Base-by-base conservation (phyloP, 2,888 invertebrate genomes). In the Netelia melanura region DNA sequence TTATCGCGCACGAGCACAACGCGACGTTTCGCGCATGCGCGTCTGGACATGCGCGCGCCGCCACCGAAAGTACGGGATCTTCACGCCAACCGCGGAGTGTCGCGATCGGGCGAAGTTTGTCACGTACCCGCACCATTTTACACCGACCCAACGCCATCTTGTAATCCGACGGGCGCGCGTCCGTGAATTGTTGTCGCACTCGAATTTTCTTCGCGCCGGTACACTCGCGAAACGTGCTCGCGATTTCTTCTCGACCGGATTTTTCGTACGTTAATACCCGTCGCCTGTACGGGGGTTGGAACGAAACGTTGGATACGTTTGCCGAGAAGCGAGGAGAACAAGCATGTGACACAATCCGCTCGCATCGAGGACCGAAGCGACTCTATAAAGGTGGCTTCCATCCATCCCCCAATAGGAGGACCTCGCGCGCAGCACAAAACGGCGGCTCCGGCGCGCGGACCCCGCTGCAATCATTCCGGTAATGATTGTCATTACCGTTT, bases 401-500 rank as follows among this genome's bases (percentile, higher is more conserved):
- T 91, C 91, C 92, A 92, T 92, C 92, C 92, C 93, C 92, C 92
- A 91, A 91, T 91, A 91, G 91, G 89, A 89, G 71, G 68, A 52
- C 77, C 58, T n/a, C 21, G 71, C 61, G 62, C 67, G 82, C 79
- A 74, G 81, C 79, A 81, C 79, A 72, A 62, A 78, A 76, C 74
- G 74, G 80, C 62, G 58, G 71, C 76, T 72, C 79, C 85, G 86
- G 81, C 84, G 85, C 80, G 61, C 91, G 90, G 89, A 90, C 76
- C 81, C 76, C 90, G 92, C 92, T 91, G 92, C 92, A 92, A 93
- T 93, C 92, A 93, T 93, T 92, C 91, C 91, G 89, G 92, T 93
- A 93, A 93, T 93, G 92, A 93, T 92, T 92, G 91, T 93, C 93
- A 93, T 93, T 93, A 93, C 93, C 91, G 91, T 89, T 90, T 90